Base-by-base conservation (phyloP, 1,140 invertebrate species). In the Spodoptera frugiperda region DNA sequence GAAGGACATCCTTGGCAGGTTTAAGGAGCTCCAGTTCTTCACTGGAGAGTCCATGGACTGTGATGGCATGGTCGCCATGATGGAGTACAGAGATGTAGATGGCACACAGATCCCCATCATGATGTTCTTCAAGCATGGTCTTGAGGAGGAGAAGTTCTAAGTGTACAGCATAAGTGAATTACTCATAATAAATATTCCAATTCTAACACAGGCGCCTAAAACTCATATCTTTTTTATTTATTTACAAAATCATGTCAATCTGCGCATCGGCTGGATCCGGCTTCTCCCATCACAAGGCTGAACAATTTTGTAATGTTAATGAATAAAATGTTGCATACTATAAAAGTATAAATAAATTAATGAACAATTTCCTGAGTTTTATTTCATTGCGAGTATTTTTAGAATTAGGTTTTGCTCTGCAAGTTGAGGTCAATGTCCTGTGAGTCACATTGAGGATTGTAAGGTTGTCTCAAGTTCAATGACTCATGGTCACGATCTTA, bases 71-170 rank as follows among this genome's bases (percentile, higher is more conserved):
- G 97, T 99, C n/a, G 98, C 96, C 59, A 95, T 99, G 77, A 95
- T 98, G 90, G 98, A 99, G 93, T 99, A 99, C 89, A 97, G 98
- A 89, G 98, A 99, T 44, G 97, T 98, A 67, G 96, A 98, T 82
- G 97, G 97, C 51, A 94, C 96, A 0, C 97, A 96, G 82, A 95
- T 96, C 14, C 98, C 98, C 51, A 96, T 98, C 73, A 95, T 99
- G 85, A 98, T 98, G 96, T 98, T 99, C 93, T 98, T 99, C 94
- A 99, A 99, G 94, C 98, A 99, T 90, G 98, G 98, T 77, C 95
- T 99, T 59, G 96, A 97, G 68, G 98, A 99, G 94, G 98, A 99
- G 95, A 99, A 99, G 94, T 98, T 98, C 93, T 99, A 98, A 94
- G 14, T 77, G 46, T 79, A 82, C 70, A 73, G 76, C 80, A 83